These are phyloP conservation scores for Diadegma fenestrale DNA, from an alignment of 2,888 invertebrate genomes.

Conservation along the genomic window DNA sequence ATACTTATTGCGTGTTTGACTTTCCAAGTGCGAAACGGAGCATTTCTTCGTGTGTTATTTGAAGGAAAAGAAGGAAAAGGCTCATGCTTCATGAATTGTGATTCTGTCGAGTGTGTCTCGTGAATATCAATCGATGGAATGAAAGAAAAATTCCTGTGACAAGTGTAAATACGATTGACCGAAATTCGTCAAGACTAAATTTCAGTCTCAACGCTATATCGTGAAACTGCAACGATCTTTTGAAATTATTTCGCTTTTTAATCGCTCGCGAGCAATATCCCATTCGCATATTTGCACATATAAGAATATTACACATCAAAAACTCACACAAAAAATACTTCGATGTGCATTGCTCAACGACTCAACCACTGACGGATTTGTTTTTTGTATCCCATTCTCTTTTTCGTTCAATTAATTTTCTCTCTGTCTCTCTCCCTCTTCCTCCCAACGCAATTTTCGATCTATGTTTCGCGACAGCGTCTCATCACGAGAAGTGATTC, in stretches of 20 bases:
- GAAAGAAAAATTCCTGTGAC: not conserved
- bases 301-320: not conserved
- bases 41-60: not conserved
- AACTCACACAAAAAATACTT: conserved; percentile 12
- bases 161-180: not conserved
- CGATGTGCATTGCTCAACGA: conserved; percentile 21
- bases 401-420: not conserved
- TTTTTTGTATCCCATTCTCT: conserved; percentile 11
- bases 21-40: not conserved
- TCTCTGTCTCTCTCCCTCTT: conserved; percentile 35
- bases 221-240: conserved; percentile 1
- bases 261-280: not conserved
- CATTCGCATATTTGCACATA: not conserved
- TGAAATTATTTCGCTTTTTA: not conserved
- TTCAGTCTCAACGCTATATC: not conserved
- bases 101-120: not conserved
- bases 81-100: not conserved
- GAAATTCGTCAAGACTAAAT: not conserved
- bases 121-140: not conserved
- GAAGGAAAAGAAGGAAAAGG: not conserved
- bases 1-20: not conserved
- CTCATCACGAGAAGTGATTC: conserved; percentile 24
- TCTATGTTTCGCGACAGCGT: conserved; percentile 38
- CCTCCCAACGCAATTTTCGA: conserved; percentile 39
- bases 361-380: conserved; percentile 37